Evolutionary conservation across 2,113 vertebrate genomes (phyloP).

Genomic region (Strigops habroptila): DNA sequence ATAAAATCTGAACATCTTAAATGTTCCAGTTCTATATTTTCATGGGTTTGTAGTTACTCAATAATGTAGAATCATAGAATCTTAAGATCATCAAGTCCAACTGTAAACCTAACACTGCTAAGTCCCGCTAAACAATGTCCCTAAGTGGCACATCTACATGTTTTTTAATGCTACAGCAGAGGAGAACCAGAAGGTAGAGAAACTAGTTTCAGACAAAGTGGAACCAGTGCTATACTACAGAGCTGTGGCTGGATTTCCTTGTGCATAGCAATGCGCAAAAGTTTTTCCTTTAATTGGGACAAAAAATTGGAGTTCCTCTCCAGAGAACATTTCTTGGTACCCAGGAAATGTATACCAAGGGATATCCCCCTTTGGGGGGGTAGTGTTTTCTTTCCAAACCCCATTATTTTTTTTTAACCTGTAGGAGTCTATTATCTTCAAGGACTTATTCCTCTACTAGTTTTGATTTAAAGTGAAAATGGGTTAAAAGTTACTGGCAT

Average conservation of each 20-base stretch:
- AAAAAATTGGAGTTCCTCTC: background rate
- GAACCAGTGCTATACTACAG: background rate
- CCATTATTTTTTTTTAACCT: background rate
- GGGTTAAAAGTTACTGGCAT: background rate
- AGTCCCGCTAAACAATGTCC: background rate
- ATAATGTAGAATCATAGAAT: background rate
- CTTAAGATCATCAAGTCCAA: background rate
- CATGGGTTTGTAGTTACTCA: background rate
- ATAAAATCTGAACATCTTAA: background rate
- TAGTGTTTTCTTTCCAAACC: background rate
- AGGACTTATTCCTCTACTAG: background rate
- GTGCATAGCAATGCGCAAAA: rapidly evolving
- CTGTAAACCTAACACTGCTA: rapidly evolving
- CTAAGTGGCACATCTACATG: rapidly evolving
- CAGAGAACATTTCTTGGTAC: background rate
- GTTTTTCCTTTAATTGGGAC: background rate
- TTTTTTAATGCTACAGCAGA: background rate
- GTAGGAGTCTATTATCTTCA: background rate
- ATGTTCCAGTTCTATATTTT: background rate
- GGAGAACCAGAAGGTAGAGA: background rate
- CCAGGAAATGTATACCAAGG: background rate
- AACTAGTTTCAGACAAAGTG: background rate
- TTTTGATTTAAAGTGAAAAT: background rate
- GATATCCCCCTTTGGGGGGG: rapidly evolving
- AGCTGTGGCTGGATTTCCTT: background rate